phyloP scores from a whole-genome alignment of 1,140 invertebrate genomes.

The Rhynchophorus ferrugineus region DNA sequence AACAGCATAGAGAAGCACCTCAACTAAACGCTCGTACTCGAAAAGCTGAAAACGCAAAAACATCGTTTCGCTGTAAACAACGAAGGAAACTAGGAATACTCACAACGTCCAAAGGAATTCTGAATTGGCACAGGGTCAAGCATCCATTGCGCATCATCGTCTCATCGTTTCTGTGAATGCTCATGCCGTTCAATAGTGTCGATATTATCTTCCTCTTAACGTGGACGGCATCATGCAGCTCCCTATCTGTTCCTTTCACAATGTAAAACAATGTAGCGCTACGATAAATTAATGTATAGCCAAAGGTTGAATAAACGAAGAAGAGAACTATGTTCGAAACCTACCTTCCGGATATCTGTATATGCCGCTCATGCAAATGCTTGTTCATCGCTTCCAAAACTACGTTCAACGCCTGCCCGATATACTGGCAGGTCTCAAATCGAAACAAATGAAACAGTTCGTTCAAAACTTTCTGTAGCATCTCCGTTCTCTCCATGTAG shows the following conservation, averaged over 20 bases:
- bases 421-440: conserved; percentile 64
- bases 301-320: background rate
- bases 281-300: conserved; percentile 12
- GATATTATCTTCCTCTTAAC: conserved; percentile 73
- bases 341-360: conserved; percentile 88
- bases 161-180: conserved; percentile 69
- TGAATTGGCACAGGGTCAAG: conserved; percentile 89
- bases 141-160: conserved; percentile 95
- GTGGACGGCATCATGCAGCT: conserved; percentile 52
- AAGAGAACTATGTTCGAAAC: background rate
- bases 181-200: conserved; percentile 82
- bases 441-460: conserved; percentile 87
- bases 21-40: conserved; percentile 82
- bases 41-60: conserved; percentile 72
- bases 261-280: conserved; percentile 94
- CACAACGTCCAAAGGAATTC: conserved; percentile 90
- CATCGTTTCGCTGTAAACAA: too few species aligned
- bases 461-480: conserved; percentile 79
- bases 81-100: too few species aligned
- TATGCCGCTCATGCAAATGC: conserved; percentile 73
- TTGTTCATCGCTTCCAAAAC: conserved; percentile 81
- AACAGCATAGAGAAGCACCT: conserved; percentile 76
- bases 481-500: conserved; percentile 70
- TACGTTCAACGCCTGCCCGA: conserved; percentile 63
- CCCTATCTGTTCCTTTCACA: conserved; percentile 74